Evolutionary conservation across 2,113 vertebrate genomes (phyloP).

Genomic region (Microcebus lehilahytsara): DNA sequence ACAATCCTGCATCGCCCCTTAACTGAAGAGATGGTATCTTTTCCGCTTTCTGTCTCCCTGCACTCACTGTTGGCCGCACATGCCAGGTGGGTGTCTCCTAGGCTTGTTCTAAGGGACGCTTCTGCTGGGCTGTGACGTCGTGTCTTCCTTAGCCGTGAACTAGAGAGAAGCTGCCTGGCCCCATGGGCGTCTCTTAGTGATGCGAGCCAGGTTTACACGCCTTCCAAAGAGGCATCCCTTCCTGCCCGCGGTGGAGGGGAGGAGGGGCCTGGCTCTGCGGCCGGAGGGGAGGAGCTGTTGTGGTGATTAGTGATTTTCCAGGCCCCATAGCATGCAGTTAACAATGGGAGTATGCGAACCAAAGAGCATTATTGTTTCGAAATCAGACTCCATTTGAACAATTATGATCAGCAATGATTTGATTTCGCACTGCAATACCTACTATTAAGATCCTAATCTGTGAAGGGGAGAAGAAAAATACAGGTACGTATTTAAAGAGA

Average conservation of each 20-base stretch:
- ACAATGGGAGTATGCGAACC: neutral
- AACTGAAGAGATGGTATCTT: neutral
- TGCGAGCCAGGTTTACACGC: neutral
- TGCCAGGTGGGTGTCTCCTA: neutral
- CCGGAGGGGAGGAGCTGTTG: neutral
- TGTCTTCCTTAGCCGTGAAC: neutral
- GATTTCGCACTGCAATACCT: constrained; percentile 36
- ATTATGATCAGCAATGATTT: neutral
- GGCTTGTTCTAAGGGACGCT: neutral
- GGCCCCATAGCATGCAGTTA: neutral
- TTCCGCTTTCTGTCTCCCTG: neutral
- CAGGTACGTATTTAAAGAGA: neutral
- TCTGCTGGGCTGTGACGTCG: fast-evolving
- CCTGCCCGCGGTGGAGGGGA: neutral
- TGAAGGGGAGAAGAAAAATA: neutral
- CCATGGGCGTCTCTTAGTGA: fast-evolving
- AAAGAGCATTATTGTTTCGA: constrained; percentile 40
- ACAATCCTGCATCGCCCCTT: neutral
- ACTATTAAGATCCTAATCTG: constrained; percentile 58
- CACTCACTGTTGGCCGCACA: neutral
- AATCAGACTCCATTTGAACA: constrained; percentile 49
- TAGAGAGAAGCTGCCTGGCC: too few species aligned
- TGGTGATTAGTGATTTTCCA: neutral
- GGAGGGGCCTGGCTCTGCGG: fast-evolving
- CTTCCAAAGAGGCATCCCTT: neutral